Evolutionary conservation across 2,113 vertebrate species (phyloP).

Genomic region (Lepus europaeus): DNA sequence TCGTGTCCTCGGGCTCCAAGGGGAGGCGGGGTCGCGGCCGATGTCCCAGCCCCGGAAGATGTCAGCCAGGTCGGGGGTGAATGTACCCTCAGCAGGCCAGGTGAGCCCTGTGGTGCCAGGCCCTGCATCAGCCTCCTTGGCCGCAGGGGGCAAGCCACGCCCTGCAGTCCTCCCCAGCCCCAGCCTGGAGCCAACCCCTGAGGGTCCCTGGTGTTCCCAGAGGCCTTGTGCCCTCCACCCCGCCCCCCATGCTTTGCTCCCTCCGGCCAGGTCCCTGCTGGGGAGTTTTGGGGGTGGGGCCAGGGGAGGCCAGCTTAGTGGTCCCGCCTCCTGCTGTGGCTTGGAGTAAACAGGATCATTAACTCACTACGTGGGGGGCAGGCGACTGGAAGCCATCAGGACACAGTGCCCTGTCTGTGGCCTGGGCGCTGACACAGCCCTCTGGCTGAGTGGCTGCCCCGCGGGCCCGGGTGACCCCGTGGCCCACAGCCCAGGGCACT

Average conservation of each 20-base stretch:
- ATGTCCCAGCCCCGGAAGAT: not conserved
- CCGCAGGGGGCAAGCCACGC: not conserved
- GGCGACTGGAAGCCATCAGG: slow-evolving; percentile 82
- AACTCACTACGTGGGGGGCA: slow-evolving; percentile 82
- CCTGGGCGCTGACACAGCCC: slow-evolving; percentile 65
- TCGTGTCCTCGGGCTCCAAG: not conserved
- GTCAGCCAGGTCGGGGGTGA: too few relatives aligned
- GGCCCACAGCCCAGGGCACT: slow-evolving; percentile 1
- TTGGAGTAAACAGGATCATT: slow-evolving; percentile 81
- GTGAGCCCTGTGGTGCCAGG: accelerated
- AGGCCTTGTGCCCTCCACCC: accelerated
- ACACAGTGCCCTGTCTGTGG: slow-evolving; percentile 79
- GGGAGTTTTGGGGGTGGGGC: slow-evolving; percentile 59
- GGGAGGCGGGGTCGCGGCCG: not conserved
- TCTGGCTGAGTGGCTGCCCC: not conserved
- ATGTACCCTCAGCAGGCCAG: too few relatives aligned
- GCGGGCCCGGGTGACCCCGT: not conserved
- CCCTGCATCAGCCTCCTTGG: not conserved
- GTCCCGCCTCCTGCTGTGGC: slow-evolving; percentile 76
- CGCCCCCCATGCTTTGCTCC: not conserved
- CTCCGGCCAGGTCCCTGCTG: not conserved
- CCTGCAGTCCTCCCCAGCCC: not conserved
- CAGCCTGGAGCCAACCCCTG: not conserved
- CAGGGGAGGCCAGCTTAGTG: slow-evolving; percentile 18
- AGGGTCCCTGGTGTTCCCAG: not conserved